Evolutionary conservation across 53 echinoderm and acorn worm genomes (phyloP), one percentile per base, ranked within the genome.

Genomic region (Henricia sp.): DNA sequence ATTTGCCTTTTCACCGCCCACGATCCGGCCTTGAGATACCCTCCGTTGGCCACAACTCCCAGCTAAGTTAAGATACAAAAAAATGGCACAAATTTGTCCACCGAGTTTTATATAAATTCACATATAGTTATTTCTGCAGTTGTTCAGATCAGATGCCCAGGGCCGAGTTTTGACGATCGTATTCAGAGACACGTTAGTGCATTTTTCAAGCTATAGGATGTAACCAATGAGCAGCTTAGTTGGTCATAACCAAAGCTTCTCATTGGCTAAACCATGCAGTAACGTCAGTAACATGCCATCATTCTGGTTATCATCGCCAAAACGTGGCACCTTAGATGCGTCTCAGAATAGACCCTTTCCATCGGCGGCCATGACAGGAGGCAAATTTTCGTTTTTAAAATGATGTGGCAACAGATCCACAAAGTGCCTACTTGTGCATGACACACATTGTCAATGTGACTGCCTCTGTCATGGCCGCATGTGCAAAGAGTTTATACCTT

Each of bases 1-100:
- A 0, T 52, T 20, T 0, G 93, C 86, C 6, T 77, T 48, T 19
- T 27, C 48, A 1, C 95, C 95, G 21, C 95, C 95, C 16, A 95
- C 89, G 27, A 95, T 89, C 19, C 91, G 76, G 30, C 71, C 64
- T 24, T 56, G 56, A 0, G 41, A 17, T 0, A 58, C 51, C 14
- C 76, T 85, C 13, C 91, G 60, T 0, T 89, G 91, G 37, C 95
- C 95, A 68, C 95, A 95, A 52, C 93, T 72, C 1, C 50, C 56
- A 1, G 1, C 80, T 80, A 19, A n/a, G n/a, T n/a, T n/a, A n/a
- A n/a, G n/a, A n/a, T 3, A 0, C 16, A 27, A 25, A 46, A 33
- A 25, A 46, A 39, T 9, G 20, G 10, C 19, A n/a, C 4, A 4
- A 55, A 55, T 55, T 8, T 19, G 23, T n/a, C n/a, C 20, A 12